Conservation (phyloP, 2,888 invertebrate species). For the Machimus rusticus region DNA sequence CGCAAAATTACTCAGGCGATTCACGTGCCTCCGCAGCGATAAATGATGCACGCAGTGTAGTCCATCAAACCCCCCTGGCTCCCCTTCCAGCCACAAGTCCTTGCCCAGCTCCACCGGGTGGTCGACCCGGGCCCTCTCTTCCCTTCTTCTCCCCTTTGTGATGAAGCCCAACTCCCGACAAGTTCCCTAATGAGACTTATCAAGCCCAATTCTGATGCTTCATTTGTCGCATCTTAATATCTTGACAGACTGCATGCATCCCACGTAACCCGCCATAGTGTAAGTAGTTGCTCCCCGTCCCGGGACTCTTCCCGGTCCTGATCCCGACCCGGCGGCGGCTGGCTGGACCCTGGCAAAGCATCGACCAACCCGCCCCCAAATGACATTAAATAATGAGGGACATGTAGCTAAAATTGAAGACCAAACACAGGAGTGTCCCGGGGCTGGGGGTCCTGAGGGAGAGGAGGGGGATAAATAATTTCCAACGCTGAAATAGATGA, state of each 20-base stretch:
- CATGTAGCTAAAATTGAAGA: constrained; percentile 46
- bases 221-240: constrained; percentile 42
- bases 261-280: constrained; percentile 10
- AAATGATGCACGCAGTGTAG: background rate
- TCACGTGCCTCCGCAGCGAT: background rate
- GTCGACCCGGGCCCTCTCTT: background rate
- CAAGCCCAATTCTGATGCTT: constrained; percentile 31
- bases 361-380: constrained; percentile 3
- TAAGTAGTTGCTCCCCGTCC: background rate
- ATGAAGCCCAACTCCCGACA: background rate
- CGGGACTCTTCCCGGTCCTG: background rate
- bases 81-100: background rate
- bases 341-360: background rate
- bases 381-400: constrained; percentile 48
- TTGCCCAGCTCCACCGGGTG: background rate
- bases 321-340: background rate
- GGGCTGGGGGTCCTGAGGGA: background rate
- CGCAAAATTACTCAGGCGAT: background rate
- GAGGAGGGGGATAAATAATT: constrained; percentile 31
- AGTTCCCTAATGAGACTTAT: constrained; percentile 38
- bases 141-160: background rate
- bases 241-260: constrained; percentile 42
- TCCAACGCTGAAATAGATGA: constrained; percentile 33
- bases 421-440: constrained; percentile 32
- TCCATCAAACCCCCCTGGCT: background rate